Conservation (phyloP, 1,140 invertebrate genomes). For the Scaptomyza graminum region DNA sequence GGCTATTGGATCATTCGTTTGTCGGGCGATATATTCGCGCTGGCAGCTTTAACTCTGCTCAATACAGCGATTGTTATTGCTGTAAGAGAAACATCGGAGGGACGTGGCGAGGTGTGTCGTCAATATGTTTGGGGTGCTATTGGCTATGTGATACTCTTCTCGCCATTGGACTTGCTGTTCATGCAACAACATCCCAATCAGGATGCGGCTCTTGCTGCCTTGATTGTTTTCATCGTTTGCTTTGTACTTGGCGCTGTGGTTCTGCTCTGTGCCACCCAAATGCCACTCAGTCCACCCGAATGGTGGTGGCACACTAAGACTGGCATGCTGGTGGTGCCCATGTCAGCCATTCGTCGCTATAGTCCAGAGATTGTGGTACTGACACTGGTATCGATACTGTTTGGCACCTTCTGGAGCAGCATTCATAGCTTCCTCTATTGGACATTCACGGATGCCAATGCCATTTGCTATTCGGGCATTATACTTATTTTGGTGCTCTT, state of each 20-base stretch:
- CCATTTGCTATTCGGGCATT: slow-evolving; percentile 80
- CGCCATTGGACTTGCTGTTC: slow-evolving; percentile 86
- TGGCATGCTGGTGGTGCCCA: slow-evolving; percentile 89
- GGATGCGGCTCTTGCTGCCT: slow-evolving; percentile 39
- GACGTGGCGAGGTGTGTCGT: slow-evolving; percentile 91
- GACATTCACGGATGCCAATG: slow-evolving; percentile 76
- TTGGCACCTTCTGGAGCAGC: slow-evolving; percentile 91
- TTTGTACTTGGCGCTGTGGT: slow-evolving; percentile 76
- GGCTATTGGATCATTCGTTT: slow-evolving; percentile 89
- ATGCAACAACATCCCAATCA: slow-evolving; percentile 43
- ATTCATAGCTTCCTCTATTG: slow-evolving; percentile 91
- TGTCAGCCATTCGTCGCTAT: slow-evolving; percentile 89
- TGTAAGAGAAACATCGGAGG: slow-evolving; percentile 90
- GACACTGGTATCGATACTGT: slow-evolving; percentile 87
- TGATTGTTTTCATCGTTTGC: slow-evolving; percentile 87
- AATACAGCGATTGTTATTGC: slow-evolving; percentile 92
- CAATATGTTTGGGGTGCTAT: slow-evolving; percentile 91
- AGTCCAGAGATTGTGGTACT: slow-evolving; percentile 89
- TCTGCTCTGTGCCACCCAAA: slow-evolving; percentile 83
- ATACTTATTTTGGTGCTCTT: slow-evolving; percentile 88
- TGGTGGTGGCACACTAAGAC: slow-evolving; percentile 93
- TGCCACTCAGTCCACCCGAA: slow-evolving; percentile 90
- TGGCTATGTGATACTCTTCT: slow-evolving; percentile 89
- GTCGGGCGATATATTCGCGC: slow-evolving; percentile 90
- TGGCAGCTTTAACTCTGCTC: slow-evolving; percentile 88